Conservation (phyloP, 1,140 invertebrate genomes). For the Zaprionus capensis region DNA sequence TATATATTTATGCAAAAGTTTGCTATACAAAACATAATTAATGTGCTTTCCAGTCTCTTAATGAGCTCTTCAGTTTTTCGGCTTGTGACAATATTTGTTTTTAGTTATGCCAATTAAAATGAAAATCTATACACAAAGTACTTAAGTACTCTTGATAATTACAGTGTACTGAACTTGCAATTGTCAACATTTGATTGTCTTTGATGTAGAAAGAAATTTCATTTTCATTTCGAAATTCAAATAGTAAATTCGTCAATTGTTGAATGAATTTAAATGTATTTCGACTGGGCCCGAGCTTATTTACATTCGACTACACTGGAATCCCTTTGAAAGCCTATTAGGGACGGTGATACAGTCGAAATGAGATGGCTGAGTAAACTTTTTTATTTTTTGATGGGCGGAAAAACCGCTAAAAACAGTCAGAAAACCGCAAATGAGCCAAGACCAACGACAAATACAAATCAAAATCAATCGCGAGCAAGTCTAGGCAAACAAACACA, state of each 20-base stretch:
- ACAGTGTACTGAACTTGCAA: neutral
- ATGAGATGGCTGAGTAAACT: neutral
- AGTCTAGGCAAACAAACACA: conserved; percentile 42
- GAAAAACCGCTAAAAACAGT: conserved; percentile 25
- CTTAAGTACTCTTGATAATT: conserved; percentile 14
- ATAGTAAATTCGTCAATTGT: neutral
- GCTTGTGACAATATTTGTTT: neutral
- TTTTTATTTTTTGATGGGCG: conserved; percentile 10
- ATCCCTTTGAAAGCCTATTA: conserved; percentile 5
- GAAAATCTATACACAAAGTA: neutral
- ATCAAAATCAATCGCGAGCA: conserved; percentile 47
- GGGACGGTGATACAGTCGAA: neutral
- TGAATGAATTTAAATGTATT: neutral
- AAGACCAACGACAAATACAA: conserved; percentile 40
- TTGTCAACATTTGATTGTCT: conserved; percentile 23
- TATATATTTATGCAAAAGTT: neutral
- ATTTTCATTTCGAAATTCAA: neutral
- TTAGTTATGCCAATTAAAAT: conserved; percentile 5
- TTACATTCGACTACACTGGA: neutral
- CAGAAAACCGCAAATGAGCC: conserved; percentile 43
- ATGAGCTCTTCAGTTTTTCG: neutral
- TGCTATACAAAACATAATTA: neutral
- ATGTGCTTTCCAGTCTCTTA: neutral
- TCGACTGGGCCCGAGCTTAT: neutral
- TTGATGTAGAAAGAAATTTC: conserved; percentile 25